Evolutionary conservation across 2,797 vertebrate species (phyloP), one percentile per base, ranked within the genome.

Genomic region (Schizopygopsis pylzovi): DNA sequence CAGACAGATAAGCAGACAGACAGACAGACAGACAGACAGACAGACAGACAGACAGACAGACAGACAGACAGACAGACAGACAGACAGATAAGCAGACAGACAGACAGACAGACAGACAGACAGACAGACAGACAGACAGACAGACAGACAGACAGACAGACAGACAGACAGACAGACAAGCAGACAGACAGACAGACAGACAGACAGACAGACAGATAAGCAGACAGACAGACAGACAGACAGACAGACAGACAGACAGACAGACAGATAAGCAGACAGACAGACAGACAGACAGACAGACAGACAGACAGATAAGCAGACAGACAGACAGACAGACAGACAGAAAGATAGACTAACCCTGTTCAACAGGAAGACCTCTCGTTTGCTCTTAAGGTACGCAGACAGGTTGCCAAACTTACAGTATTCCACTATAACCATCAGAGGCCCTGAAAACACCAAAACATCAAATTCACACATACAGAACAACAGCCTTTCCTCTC

Each of bases 341-440:
- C 0, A 65, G 70, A 83, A 0, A 33, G 12, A 72, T 2, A 16
- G 45, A 84, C 94, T 91, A 79, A 99, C 98, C 95, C 92, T 95
- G 85, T 91, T 93, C 63, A 94, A 90, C 72, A 95, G 92, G 91
- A 98, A 99, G 52, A 96, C 93, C 1, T 96, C 95, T 76, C 98
- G 94, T 92, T 99, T 98, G 93, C 94, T 96, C 92, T 97, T 98
- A 88, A 99, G 93, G 88, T 97, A 99, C 89, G 95, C 92, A 78
- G 98, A 99, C 63, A 99, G 95, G 89, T 99, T 99, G 79, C 98
- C 98, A 22, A 97, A 96, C 87, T 95, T 93, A 93, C 98, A 99
- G 89, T 97, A 99, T 91, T 99, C 98, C 12, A 99, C 98, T 41
- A 99, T 98, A 79, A 99, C 95, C 98, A 99, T 97, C 88, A 99